Evolutionary conservation across 2,113 vertebrate genomes (phyloP).

Genomic region (Cyanoramphus novaezelandiae): DNA sequence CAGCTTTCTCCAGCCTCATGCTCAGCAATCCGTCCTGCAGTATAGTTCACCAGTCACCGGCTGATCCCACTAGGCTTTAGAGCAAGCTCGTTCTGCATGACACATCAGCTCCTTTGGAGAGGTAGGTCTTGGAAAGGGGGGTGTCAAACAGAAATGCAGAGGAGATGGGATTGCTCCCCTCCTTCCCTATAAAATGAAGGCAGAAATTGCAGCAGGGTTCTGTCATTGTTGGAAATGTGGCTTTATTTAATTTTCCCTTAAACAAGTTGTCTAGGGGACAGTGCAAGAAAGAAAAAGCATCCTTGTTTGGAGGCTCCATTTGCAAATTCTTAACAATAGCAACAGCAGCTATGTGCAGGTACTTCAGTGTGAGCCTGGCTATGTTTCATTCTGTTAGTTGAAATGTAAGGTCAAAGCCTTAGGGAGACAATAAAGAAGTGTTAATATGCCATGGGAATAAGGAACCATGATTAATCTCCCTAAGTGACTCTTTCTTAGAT

Average conservation of each 20-base stretch:
- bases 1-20: background rate
- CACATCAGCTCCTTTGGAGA: background rate
- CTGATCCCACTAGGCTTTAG: background rate
- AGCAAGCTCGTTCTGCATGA: background rate
- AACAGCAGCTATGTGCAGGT: background rate
- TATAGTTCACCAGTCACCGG: fast-evolving
- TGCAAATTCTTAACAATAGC: constrained; percentile 6
- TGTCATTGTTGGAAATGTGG: background rate
- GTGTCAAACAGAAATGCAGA: background rate
- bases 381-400: background rate
- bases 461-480: constrained; percentile 1
- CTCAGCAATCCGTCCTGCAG: background rate
- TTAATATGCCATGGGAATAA: background rate
- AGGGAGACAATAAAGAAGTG: background rate
- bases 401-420: background rate
- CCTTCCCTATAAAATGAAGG: background rate
- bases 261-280: background rate
- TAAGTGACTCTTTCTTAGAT: background rate
- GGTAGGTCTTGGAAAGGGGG: background rate
- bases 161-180: background rate
- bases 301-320: background rate
- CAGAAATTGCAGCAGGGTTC: background rate
- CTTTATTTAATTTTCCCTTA: background rate
- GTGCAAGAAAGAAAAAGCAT: background rate
- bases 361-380: background rate